These are phyloP conservation scores for Oreochromis mossambicus DNA, from an alignment of 2,797 vertebrate genomes.

Conservation along the genomic window DNA sequence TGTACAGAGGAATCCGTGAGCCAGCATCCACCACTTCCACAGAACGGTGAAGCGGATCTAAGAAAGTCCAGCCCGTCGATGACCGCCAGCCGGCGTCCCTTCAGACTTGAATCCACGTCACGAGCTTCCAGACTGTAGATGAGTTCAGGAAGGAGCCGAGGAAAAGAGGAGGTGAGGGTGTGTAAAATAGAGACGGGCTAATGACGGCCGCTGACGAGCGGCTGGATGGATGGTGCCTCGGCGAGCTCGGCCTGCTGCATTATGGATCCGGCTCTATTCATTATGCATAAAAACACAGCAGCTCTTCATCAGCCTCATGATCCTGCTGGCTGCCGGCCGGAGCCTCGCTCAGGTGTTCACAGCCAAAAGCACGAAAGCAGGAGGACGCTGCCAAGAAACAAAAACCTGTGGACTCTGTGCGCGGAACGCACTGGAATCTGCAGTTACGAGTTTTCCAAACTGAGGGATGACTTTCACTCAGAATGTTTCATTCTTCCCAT, in stretches of 20 bases:
- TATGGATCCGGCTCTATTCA: slow-evolving; percentile 42
- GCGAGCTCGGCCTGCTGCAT: slow-evolving; percentile 29
- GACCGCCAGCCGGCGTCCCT: accelerated
- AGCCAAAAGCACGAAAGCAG: not conserved
- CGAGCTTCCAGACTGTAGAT: not conserved
- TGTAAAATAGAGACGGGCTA: not conserved
- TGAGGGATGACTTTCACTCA: not conserved
- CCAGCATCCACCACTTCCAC: not conserved
- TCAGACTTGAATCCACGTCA: not conserved
- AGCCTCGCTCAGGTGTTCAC: not conserved
- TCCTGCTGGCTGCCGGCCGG: not conserved
- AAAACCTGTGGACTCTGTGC: not conserved
- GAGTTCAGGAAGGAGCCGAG: not conserved
- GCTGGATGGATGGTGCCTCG: not conserved
- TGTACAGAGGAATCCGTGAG: not conserved
- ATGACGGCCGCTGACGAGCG: not conserved
- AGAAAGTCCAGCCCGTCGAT: not conserved
- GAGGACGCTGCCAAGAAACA: not conserved
- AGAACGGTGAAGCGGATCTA: accelerated
- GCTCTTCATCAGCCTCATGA: not conserved
- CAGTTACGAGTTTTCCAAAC: not conserved
- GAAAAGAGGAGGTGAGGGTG: not conserved
- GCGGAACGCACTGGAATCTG: not conserved
- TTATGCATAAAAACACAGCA: slow-evolving; percentile 29
- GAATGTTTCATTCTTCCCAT: not conserved